These are phyloP conservation scores for Venturia canescens DNA, from an alignment of 1,140 invertebrate species.

Conservation along the genomic window DNA sequence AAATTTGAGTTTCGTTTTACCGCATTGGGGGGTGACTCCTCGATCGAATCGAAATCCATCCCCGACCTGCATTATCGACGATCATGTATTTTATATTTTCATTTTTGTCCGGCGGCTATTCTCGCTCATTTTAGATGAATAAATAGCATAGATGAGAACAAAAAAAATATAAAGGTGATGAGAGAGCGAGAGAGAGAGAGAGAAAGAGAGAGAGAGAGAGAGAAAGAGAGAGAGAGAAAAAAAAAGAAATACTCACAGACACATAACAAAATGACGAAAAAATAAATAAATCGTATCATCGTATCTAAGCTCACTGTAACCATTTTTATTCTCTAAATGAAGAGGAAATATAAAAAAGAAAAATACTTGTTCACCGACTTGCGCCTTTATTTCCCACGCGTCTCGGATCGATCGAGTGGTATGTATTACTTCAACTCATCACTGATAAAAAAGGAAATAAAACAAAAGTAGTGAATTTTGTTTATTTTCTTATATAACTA, in stretches of 20 bases:
- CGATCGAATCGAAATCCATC: slow-evolving; percentile 64
- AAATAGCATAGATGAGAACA: slow-evolving; percentile 59
- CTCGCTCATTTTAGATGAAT: slow-evolving; percentile 67
- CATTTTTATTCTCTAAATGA: slow-evolving; percentile 49
- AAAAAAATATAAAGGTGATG: too few species aligned
- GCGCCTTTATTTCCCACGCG: slow-evolving; percentile 77
- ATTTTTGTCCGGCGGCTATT: slow-evolving; percentile 64
- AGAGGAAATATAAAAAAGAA: slow-evolving; percentile 57
- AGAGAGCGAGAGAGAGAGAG: slow-evolving; percentile 14
- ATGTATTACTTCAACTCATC: slow-evolving; percentile 67
- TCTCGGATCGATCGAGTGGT: slow-evolving; percentile 77
- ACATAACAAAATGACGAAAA: slow-evolving; percentile 42
- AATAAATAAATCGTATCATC: slow-evolving; percentile 45
- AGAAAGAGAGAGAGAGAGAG: slow-evolving; percentile 36
- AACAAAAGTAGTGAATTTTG: slow-evolving; percentile 29
- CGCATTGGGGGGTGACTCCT: too few species aligned
- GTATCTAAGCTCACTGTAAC: slow-evolving; percentile 53
- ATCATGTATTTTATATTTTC: slow-evolving; percentile 64
- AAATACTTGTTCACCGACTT: slow-evolving; percentile 75
- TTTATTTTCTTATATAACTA: slow-evolving; percentile 31
- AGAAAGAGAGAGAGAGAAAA: slow-evolving; percentile 1
- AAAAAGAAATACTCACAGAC: slow-evolving; percentile 37
- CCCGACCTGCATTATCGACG: slow-evolving; percentile 63
- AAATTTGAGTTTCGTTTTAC: too few species aligned
- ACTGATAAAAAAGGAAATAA: slow-evolving; percentile 59